Percentiles rank a stretch among this genome's conserved stretches.
These are phyloP conservation scores for Aurelia sp. DNA, from an alignment of 30 jellyfish, hydroid and myxozoan species.

Conservation along the genomic window DNA sequence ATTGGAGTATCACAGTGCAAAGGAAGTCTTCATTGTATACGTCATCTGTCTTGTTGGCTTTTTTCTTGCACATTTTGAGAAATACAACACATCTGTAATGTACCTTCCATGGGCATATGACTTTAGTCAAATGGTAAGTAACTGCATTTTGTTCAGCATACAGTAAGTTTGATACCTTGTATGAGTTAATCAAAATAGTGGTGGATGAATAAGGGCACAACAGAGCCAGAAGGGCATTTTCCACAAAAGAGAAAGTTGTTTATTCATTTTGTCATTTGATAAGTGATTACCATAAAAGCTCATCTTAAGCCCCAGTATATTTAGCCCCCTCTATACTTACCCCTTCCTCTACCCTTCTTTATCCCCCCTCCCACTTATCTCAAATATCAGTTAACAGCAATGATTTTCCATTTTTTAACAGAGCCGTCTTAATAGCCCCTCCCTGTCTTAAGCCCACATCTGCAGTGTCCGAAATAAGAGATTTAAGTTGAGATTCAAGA, in stretches of 20 bases:
- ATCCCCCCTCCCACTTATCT: constrained; percentile 35
- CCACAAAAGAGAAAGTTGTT: no score
- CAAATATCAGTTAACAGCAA: neutral
- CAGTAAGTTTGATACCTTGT: no score
- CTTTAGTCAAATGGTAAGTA: constrained; percentile 85
- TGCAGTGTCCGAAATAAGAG: no score
- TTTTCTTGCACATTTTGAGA: constrained; percentile 91
- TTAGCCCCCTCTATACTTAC: neutral
- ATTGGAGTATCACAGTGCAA: constrained; percentile 13
- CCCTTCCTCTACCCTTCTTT: neutral
- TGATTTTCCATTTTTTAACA: neutral
- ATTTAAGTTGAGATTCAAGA: no score
- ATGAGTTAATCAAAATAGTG: no score
- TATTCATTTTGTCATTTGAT: no score
- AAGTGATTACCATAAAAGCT: no score
- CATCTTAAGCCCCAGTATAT: neutral
- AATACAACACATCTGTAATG: constrained; percentile 87
- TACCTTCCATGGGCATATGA: constrained; percentile 96
- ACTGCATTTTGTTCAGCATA: neutral
- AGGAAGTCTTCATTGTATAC: constrained; percentile 39
- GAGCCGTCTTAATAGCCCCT: neutral
- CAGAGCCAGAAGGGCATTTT: no score
- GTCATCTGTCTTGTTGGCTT: constrained; percentile 59
- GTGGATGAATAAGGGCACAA: no score
- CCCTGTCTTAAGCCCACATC: no score